Evolutionary conservation across 2,888 invertebrate genomes (phyloP).

Genomic region (Hipparchia sbordonii): DNA sequence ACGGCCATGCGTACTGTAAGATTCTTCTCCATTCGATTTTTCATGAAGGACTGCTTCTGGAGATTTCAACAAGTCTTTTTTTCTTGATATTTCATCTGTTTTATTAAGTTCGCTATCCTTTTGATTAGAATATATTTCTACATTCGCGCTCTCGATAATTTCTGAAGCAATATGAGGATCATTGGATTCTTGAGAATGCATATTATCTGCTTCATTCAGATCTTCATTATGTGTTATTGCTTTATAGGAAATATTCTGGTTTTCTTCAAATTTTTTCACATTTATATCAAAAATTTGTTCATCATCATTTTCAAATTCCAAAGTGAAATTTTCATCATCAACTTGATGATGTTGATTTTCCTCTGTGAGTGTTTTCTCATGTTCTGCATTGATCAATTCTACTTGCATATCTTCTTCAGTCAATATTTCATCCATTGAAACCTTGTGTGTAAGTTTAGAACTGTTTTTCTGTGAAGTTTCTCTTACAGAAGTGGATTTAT

Average conservation of each 20-base stretch:
- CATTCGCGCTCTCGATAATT: background rate
- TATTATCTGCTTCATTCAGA: background rate
- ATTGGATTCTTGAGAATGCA: background rate
- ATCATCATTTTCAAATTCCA: constrained; percentile 37
- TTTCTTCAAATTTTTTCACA: background rate
- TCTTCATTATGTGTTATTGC: too few relatives aligned
- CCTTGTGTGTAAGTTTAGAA: constrained; percentile 2
- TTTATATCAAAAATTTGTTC: constrained; percentile 26
- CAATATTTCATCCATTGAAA: constrained; percentile 3
- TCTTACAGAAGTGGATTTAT: constrained; percentile 26
- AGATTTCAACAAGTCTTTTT: constrained; percentile 41
- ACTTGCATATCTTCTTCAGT: background rate
- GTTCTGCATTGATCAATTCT: background rate
- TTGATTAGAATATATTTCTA: background rate
- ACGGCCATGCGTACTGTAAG: constrained; percentile 51
- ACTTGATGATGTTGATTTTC: constrained; percentile 23
- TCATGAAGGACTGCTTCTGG: constrained; percentile 61
- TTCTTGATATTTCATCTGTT: background rate
- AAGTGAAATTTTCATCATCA: constrained; percentile 39
- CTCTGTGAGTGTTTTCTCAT: constrained; percentile 13
- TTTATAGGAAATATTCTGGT: background rate
- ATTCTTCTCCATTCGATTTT: constrained; percentile 49
- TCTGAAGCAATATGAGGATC: background rate
- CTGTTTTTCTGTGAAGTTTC: background rate
- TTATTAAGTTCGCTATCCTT: background rate